phyloP scores from a whole-genome alignment of 37 sponge, comb jelly and placozoan genomes.

The Eunapius fragilis region DNA sequence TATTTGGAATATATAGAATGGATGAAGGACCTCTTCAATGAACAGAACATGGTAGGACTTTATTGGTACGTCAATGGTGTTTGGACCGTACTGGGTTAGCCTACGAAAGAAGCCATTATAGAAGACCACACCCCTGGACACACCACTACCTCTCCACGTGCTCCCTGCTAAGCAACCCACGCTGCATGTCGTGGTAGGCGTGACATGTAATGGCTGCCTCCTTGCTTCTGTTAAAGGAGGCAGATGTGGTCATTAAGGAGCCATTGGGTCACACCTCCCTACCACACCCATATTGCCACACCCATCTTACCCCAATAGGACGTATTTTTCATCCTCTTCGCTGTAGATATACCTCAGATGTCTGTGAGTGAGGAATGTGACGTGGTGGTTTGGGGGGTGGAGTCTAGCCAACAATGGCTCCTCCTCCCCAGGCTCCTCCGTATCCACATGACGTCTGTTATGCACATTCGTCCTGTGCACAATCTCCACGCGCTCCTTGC shows the following conservation, averaged over 20 bases:
- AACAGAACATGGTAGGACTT: constrained; percentile 60
- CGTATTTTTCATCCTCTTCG: constrained; percentile 6
- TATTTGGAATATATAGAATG: constrained; percentile 82
- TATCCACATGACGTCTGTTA: not conserved
- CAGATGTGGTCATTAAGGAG: no score
- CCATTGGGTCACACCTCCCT: not conserved
- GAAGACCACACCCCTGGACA: not conserved
- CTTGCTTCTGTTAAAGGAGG: constrained; percentile 6
- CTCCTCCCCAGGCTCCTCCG: not conserved
- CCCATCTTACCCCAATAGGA: constrained; percentile 15
- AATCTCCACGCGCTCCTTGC: constrained; percentile 46
- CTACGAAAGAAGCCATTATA: not conserved
- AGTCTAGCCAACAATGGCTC: not conserved
- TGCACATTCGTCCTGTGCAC: not conserved
- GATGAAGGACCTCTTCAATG: constrained; percentile 74
- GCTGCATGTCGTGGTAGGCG: constrained; percentile 23
- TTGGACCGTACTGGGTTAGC: constrained; percentile 19
- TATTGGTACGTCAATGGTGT: constrained; percentile 65
- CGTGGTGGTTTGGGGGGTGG: not conserved
- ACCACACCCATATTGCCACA: not conserved
- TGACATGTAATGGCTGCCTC: constrained; percentile 21
- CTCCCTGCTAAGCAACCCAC: constrained; percentile 26
- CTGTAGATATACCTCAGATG: constrained; percentile 3
- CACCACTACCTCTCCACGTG: constrained; percentile 21
- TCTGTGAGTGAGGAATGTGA: not conserved